Percentiles rank a stretch among this genome's conserved stretches.
Conservation (phyloP, 2,113 vertebrate genomes). For the Pteruthius melanotis region DNA sequence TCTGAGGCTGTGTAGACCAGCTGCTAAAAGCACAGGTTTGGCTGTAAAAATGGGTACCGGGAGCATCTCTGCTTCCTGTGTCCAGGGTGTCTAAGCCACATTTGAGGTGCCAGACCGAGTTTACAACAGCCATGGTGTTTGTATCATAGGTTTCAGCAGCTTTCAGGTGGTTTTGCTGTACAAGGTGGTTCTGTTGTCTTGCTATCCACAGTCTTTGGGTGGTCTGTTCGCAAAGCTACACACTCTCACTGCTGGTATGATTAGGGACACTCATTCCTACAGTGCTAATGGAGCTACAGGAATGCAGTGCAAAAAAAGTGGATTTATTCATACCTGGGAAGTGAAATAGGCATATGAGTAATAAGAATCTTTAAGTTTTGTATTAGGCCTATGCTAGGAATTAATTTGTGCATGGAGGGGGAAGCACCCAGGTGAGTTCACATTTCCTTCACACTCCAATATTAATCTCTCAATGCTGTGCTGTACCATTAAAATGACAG, state of each 20-base stretch:
- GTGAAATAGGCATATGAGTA: background rate
- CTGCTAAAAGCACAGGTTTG: background rate
- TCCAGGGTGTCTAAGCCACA: background rate
- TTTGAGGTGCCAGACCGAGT: background rate
- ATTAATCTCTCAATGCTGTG: background rate
- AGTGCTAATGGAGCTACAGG: background rate
- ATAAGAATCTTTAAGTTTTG: background rate
- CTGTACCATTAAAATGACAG: background rate
- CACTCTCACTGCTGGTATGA: background rate
- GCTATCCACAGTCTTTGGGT: background rate
- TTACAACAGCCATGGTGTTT: accelerated
- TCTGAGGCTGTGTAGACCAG: background rate
- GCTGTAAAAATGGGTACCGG: background rate
- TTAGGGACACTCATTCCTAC: background rate
- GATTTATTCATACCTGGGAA: background rate
- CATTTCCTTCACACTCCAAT: background rate
- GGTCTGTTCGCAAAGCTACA: background rate
- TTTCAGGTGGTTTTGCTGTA: background rate
- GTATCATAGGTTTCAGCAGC: background rate
- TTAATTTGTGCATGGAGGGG: background rate
- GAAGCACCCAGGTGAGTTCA: background rate
- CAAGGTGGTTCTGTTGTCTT: background rate
- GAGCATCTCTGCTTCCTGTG: background rate
- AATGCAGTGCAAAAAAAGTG: background rate
- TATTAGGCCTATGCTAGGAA: background rate